Percentiles rank a stretch among this genome's conserved stretches.
These are phyloP conservation scores for Melinaea marsaeus DNA, from an alignment of 2,888 invertebrate genomes.

Conservation along the genomic window DNA sequence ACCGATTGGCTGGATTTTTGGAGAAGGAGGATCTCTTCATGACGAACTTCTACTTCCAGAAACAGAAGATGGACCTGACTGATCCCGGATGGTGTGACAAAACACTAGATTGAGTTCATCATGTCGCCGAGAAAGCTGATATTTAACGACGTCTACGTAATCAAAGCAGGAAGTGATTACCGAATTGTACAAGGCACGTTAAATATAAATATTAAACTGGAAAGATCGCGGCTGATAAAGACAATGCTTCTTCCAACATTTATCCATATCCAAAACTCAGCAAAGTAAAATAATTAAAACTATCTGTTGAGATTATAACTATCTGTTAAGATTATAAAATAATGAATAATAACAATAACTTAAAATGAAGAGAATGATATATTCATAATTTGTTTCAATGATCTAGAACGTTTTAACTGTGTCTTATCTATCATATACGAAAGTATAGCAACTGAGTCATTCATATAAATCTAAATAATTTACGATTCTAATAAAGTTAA, in stretches of 20 bases:
- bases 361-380: no score
- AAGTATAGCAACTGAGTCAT: no score
- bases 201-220: constrained; percentile 13
- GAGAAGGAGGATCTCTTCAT: constrained; percentile 15
- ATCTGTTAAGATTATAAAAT: no score
- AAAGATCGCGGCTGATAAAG: constrained; percentile 10
- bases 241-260: not conserved
- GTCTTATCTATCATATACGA: no score
- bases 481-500: no score
- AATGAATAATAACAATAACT: no score
- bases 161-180: not conserved
- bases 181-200: constrained; percentile 15
- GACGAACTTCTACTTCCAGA: constrained; percentile 24
- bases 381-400: no score
- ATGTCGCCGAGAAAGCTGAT: constrained; percentile 8
- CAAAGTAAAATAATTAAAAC: no score
- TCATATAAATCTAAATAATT: no score
- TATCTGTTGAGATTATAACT: no score
- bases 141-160: constrained; percentile 19
- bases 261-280: not conserved
- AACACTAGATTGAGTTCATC: constrained; percentile 11
- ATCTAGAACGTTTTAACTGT: no score
- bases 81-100: constrained; percentile 12
- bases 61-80: constrained; percentile 21
- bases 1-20: constrained; percentile 10